Conservation (phyloP, 2,797 vertebrate genomes). For the Peromyscus aztecus region DNA sequence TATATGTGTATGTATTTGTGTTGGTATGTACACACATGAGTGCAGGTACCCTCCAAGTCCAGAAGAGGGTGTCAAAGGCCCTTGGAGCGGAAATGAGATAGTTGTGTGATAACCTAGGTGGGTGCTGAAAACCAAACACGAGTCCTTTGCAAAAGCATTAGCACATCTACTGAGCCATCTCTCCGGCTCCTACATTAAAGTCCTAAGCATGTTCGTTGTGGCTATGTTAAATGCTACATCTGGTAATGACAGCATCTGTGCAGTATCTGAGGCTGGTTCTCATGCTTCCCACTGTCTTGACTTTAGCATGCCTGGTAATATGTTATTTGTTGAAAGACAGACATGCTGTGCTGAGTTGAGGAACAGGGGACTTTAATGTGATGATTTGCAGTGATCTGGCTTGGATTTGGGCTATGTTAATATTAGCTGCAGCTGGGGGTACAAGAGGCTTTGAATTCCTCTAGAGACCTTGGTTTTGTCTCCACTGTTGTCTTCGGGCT, state of each 20-base stretch:
- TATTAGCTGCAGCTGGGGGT: constrained; percentile 41
- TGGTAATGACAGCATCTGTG: constrained; percentile 63
- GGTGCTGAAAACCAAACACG: neutral
- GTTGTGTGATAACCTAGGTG: neutral
- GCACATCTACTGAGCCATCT: neutral
- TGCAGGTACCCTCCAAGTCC: neutral
- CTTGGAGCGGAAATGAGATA: neutral
- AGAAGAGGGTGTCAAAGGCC: neutral
- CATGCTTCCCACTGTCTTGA: constrained; percentile 55
- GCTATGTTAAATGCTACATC: constrained; percentile 43
- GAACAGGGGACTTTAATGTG: constrained; percentile 27
- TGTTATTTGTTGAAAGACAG: constrained; percentile 65
- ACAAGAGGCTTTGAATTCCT: neutral
- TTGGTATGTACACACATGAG: neutral
- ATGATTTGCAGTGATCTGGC: constrained; percentile 56
- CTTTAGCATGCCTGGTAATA: constrained; percentile 57
- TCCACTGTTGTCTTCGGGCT: neutral
- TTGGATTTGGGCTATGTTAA: constrained; percentile 34
- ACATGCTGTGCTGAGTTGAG: constrained; percentile 37
- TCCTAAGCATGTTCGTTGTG: constrained; percentile 59
- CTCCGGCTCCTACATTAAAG: too few relatives aligned
- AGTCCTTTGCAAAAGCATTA: neutral
- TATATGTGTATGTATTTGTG: neutral
- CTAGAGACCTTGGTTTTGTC: neutral
- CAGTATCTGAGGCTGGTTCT: constrained; percentile 63